phyloP scores from a whole-genome alignment of 2,888 invertebrate species.

The Aporophyla lueneburgensis region DNA sequence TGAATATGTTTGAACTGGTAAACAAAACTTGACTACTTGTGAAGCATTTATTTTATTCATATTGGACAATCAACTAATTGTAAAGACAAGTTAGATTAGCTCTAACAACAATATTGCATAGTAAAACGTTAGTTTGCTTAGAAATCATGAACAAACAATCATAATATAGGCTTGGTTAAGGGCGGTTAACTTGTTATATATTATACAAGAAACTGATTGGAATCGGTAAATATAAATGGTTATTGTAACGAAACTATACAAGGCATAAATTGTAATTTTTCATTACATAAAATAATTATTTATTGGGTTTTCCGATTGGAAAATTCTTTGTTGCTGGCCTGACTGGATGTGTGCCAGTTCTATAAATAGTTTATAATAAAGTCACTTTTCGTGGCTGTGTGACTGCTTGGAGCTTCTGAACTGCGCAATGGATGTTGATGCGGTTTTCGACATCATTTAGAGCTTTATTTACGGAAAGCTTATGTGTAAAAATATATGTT shows the following conservation, averaged over 20 bases:
- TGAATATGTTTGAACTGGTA: conserved; percentile 1
- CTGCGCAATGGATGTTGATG: not conserved
- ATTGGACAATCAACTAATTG: conserved; percentile 56
- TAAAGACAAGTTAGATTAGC: conserved; percentile 48
- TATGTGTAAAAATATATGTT: not conserved
- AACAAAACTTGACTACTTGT: conserved; percentile 36
- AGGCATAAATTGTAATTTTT: conserved; percentile 27
- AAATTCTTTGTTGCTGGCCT: not conserved
- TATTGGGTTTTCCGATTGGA: not conserved
- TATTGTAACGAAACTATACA: conserved; percentile 35
- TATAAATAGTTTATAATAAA: not conserved
- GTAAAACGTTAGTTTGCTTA: conserved; percentile 26
- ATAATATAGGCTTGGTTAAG: conserved; percentile 46
- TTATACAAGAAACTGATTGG: conserved; percentile 34
- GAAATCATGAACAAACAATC: conserved; percentile 44
- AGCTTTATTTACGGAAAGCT: not conserved
- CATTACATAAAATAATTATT: not conserved
- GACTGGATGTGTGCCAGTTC: not conserved
- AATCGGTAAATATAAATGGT: conserved; percentile 35
- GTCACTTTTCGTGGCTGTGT: no score
- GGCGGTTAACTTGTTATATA: conserved; percentile 37
- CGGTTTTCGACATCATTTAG: not conserved
- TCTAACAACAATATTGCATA: conserved; percentile 50
- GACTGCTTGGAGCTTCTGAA: not conserved
- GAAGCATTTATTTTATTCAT: conserved; percentile 47